Conservation (phyloP, 2,113 vertebrate species). For the Micronycteris hirsuta region DNA sequence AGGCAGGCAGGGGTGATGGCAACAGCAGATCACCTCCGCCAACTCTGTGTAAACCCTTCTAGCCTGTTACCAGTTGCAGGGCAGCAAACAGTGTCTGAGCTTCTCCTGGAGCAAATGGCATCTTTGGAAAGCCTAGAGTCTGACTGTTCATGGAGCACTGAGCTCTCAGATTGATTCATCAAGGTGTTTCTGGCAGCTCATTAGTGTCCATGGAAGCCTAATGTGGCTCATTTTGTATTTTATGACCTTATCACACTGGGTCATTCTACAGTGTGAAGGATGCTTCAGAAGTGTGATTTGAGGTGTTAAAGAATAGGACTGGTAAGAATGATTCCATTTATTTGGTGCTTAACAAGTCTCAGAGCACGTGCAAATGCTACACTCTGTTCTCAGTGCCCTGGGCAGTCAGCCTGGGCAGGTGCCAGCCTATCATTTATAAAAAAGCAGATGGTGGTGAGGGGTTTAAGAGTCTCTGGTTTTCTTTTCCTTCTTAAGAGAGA, state of each 20-base stretch:
- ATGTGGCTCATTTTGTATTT: neutral
- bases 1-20: neutral
- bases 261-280: neutral
- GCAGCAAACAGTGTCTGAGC: neutral
- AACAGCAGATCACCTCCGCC: neutral
- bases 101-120: neutral
- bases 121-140: neutral
- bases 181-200: neutral
- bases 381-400: neutral
- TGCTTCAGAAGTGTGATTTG: neutral
- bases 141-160: fast-evolving
- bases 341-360: neutral
- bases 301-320: neutral
- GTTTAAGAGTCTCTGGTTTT: neutral
- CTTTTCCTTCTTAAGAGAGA: neutral
- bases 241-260: neutral
- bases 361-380: neutral
- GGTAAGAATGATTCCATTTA: neutral
- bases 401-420: no score
- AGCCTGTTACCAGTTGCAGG: neutral
- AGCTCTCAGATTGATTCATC: neutral
- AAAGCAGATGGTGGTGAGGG: neutral
- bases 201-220: neutral
- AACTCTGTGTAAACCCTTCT: neutral
- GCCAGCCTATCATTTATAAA: neutral